Evolutionary conservation across 2,113 vertebrate genomes (phyloP).

Genomic region (Phoxinus phoxinus): DNA sequence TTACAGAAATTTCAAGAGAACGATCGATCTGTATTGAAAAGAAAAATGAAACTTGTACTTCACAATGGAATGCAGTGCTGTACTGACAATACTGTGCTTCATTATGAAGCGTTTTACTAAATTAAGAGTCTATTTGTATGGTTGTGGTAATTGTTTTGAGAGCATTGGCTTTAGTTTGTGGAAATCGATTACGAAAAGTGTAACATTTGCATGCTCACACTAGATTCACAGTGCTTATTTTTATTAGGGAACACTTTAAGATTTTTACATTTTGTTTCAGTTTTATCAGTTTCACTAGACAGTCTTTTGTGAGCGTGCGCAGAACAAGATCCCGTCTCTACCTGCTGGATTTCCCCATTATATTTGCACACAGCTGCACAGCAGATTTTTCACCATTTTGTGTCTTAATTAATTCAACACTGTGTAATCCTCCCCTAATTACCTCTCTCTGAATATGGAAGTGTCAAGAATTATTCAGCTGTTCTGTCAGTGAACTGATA

Average conservation of each 20-base stretch:
- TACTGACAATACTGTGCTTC: neutral
- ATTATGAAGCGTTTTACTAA: neutral
- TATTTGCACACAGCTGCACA: constrained; percentile 44
- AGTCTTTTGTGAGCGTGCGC: neutral
- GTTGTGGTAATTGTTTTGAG: neutral
- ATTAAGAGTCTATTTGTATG: neutral
- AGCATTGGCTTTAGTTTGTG: neutral
- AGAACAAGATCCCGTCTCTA: neutral
- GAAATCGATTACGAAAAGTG: neutral
- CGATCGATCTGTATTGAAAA: neutral
- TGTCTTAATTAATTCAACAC: constrained; percentile 54
- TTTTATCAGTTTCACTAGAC: neutral
- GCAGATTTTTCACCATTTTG: constrained; percentile 32
- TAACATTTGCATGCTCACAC: neutral
- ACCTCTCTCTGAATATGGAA: constrained; percentile 44
- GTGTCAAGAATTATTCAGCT: constrained; percentile 38
- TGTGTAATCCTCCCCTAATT: constrained; percentile 56
- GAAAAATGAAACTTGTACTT: neutral
- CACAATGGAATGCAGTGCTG: neutral
- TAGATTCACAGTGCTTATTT: neutral
- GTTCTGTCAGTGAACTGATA: constrained; percentile 37
- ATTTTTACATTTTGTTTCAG: neutral
- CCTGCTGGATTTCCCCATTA: constrained; percentile 38
- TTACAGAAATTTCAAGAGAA: neutral
- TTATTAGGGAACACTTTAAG: neutral